Percentiles rank a stretch among this genome's conserved stretches.
These are phyloP conservation scores for Epistrophella euchroma DNA, from an alignment of 2,888 invertebrate genomes.

Conservation along the genomic window DNA sequence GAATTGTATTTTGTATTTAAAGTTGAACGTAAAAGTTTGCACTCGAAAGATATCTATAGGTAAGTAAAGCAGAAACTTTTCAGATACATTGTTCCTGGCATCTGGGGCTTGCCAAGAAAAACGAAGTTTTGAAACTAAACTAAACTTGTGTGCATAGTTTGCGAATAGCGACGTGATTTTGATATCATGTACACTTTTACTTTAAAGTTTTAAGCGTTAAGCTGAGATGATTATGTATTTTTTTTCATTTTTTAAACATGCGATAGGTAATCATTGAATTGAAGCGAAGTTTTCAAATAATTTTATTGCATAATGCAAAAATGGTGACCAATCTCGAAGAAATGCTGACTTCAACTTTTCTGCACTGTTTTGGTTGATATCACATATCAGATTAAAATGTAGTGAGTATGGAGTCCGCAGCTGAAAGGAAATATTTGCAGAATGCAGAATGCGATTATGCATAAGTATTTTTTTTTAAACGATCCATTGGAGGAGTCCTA, in stretches of 20 bases:
- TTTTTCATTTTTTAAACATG: not conserved
- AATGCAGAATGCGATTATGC: too few species aligned
- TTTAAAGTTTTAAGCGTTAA: not conserved
- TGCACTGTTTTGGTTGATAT: too few species aligned
- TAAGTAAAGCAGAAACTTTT: slow-evolving; percentile 17
- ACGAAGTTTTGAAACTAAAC: not conserved
- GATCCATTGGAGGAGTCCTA: too few species aligned
- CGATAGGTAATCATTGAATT: not conserved
- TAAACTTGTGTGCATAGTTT: slow-evolving; percentile 11
- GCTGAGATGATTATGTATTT: not conserved
- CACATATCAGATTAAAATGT: too few species aligned
- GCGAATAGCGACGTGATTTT: slow-evolving; percentile 14
- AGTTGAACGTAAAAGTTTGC: slow-evolving; percentile 7
- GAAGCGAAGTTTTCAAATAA: not conserved
- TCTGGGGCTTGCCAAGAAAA: slow-evolving; percentile 14
- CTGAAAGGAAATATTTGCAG: too few species aligned
- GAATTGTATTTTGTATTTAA: slow-evolving; percentile 8
- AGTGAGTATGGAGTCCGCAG: too few species aligned
- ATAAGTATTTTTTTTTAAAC: too few species aligned
- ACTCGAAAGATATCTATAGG: not conserved
- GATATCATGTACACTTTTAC: not conserved
- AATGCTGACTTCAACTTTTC: too few species aligned
- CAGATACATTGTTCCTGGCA: slow-evolving; percentile 19
- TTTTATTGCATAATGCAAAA: not conserved
- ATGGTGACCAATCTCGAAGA: not conserved